Base-by-base conservation (phyloP, 2,797 vertebrate species). In the Varecia variegata region DNA sequence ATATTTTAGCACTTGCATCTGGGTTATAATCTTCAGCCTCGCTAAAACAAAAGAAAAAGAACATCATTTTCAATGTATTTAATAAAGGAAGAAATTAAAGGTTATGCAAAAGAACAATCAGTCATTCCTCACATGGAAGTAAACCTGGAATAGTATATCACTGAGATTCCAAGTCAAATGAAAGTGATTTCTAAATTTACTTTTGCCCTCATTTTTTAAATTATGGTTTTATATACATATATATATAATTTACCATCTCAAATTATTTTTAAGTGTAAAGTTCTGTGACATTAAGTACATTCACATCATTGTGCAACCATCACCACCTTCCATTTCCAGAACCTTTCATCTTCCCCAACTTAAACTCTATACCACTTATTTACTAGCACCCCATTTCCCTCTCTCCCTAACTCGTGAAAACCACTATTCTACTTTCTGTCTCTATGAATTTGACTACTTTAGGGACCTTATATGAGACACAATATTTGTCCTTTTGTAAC, bases 1-100 rank as follows among this genome's bases (percentile, higher is more conserved):
- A 25, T 54, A 30, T 47, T 87, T 91, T 81, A 82, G 30, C 14
- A 25, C 4, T 43, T 50, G 43, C 13, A 35, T 84, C 80, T 52
- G 73, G 1, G 15, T 23, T 47, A 43, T 30, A 40, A 27, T 87
- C 94, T 93, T 95, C 82, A 52, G 47, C 12, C 3, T 97, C 95
- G 45, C 95, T 97, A 80, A 96, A 97, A 97, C 4, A 71, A 95
- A 97, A 85, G 15, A 52, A 88, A 96, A 88, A 67, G 20, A 74
- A 68, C 0, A 40, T 89, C 3, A 73, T 54, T 93, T 94, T 83
- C 6, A 74, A 25, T 68, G 2, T 30, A 58, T 35, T 93, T 76
- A 84, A 50, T 15, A 67, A 90, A 83, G 74, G 35, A 92, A 92
- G 23, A 88, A 86, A 38, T 54, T 84, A 93, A 9, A 70, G 7